Base-by-base conservation (phyloP, 2,888 invertebrate species). In the Cryptocheilus praepositus region DNA sequence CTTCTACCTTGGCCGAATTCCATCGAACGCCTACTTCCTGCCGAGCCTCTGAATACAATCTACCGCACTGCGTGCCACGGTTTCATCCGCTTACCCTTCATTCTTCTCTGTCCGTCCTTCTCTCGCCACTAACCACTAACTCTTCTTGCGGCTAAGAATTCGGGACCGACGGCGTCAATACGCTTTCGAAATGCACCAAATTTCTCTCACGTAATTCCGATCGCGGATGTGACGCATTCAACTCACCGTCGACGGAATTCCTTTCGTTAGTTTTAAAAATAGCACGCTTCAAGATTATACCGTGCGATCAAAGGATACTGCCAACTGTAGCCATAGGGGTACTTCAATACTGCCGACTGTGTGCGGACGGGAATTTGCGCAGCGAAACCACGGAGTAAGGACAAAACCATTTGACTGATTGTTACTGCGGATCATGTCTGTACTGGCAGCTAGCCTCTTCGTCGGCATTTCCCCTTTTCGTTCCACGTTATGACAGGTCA, bases 1-100 rank as follows among this genome's bases (percentile, higher is more conserved):
- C 77, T 83, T 77, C 85, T 79, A 86, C 85, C 86, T 86, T 86
- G 85, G 86, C 86, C 85, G 85, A 86, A 86, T 86, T 86, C 86
- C 85, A 82, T 82, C 84, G 81, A 84, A 86, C 86, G 84, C 86
- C 86, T 84, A 86, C 86, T 86, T 86, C 86, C 86, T 86, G 86
- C 83, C 86, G 80, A 82, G 85, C 85, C 85, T 83, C 79, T 81
- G 74, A 85, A 81, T 80, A 79, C 82, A 83, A 85, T 85, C 79
- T 80, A 77, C 76, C 70, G 78, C 65, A 61, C 74, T 73, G 74
- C 76, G 70, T 72, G 70, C 71, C 74, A 53, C 71, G 71, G 71
- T 76, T 73, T 72, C 74, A 64, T 45, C 66, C 60, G 71, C 70
- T 58, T 60, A 56, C 43, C 56, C 64, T 52, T 56, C 62, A 64